phyloP scores from a whole-genome alignment of 2,888 invertebrate genomes.

The Philaethria dido region DNA sequence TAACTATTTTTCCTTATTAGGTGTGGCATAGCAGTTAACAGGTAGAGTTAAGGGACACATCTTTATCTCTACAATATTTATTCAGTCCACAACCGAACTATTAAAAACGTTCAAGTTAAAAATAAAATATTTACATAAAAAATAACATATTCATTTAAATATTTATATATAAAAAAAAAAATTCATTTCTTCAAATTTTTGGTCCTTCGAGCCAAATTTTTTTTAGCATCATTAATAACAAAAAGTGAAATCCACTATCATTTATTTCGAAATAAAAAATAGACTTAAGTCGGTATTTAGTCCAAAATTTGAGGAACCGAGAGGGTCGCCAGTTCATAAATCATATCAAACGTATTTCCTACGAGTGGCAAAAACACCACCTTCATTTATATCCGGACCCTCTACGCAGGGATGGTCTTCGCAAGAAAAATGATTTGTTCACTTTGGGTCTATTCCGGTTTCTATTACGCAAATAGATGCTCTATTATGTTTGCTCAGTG shows the following conservation, averaged over 20 bases:
- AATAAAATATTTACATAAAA: too few species aligned
- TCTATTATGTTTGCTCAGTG: slow-evolving; percentile 21
- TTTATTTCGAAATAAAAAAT: slow-evolving; percentile 1
- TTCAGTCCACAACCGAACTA: too few species aligned
- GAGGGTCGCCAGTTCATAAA: slow-evolving; percentile 25
- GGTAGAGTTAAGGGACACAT: too few species aligned
- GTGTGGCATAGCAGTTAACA: too few species aligned
- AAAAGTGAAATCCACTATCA: background rate
- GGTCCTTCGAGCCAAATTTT: background rate
- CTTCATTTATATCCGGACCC: slow-evolving; percentile 46
- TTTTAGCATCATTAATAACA: background rate
- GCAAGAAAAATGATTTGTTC: slow-evolving; percentile 47
- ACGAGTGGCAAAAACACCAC: slow-evolving; percentile 44
- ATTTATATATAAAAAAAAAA: too few species aligned
- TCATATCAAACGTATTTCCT: slow-evolving; percentile 33
- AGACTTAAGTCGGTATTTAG: slow-evolving; percentile 4
- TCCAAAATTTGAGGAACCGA: slow-evolving; percentile 9
- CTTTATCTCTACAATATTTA: too few species aligned
- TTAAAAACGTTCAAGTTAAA: too few species aligned
- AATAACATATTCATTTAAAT: too few species aligned
- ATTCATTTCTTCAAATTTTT: background rate
- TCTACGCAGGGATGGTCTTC: slow-evolving; percentile 46
- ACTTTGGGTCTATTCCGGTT: slow-evolving; percentile 36
- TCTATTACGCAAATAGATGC: slow-evolving; percentile 43
- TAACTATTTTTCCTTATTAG: too few species aligned